These are phyloP conservation scores for Selenia dentaria DNA, from an alignment of 2,888 invertebrate genomes.

Conservation along the genomic window DNA sequence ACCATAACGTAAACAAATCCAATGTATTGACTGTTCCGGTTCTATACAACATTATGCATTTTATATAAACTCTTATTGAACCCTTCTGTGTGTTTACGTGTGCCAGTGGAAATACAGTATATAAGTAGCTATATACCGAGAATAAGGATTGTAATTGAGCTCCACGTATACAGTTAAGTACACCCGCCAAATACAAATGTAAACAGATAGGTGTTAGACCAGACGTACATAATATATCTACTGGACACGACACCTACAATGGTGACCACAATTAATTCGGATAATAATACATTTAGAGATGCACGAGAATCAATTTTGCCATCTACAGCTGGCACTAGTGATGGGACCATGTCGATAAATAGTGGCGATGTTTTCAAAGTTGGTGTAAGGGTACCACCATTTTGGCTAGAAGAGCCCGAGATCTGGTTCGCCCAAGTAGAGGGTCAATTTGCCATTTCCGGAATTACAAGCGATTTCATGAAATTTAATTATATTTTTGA, in stretches of 20 bases:
- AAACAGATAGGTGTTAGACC: too few species aligned
- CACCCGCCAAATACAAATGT: too few species aligned
- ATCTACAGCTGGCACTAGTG: neutral
- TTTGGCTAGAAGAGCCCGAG: constrained; percentile 7
- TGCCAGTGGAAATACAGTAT: too few species aligned
- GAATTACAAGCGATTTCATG: constrained; percentile 2
- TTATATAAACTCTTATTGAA: too few species aligned
- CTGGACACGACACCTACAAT: neutral
- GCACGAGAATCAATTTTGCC: neutral
- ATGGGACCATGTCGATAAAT: neutral
- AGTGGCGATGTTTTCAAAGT: neutral
- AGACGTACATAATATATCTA: too few species aligned
- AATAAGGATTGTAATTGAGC: too few species aligned
- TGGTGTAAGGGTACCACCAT: constrained; percentile 1
- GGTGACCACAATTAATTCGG: neutral
- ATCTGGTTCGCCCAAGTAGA: constrained; percentile 10
- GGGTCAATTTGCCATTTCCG: neutral
- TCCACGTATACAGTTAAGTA: too few species aligned
- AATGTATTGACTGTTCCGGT: too few species aligned
- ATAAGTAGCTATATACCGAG: too few species aligned
- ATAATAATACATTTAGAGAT: neutral
- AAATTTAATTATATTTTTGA: constrained; percentile 9
- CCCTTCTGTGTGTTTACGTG: too few species aligned
- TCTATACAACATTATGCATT: too few species aligned
- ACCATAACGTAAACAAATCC: too few species aligned